Evolutionary conservation across 1,140 invertebrate species (phyloP).

Genomic region (Bilobella aurantiaca): DNA sequence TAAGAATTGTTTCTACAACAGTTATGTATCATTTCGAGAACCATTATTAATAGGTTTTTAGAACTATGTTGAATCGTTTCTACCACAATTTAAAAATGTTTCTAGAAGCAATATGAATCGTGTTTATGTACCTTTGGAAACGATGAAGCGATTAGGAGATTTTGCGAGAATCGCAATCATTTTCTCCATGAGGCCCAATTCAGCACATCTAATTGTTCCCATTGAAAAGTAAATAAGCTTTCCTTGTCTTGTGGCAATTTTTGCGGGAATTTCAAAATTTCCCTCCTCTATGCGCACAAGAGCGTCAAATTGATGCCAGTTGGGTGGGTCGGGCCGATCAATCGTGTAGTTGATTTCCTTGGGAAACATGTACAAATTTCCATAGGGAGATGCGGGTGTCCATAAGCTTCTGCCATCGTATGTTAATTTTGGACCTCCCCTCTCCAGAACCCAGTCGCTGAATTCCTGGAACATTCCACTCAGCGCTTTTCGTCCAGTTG

Average conservation of each 20-base stretch:
- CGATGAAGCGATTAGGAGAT: too few relatives aligned
- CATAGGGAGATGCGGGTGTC: background rate
- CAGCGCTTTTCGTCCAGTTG: background rate
- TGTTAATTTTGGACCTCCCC: background rate
- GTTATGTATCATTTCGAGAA: too few relatives aligned
- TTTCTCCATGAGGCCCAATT: too few relatives aligned
- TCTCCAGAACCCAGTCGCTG: background rate
- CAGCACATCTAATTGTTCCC: too few relatives aligned
- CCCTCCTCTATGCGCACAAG: background rate
- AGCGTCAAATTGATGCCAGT: background rate
- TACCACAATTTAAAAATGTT: too few relatives aligned
- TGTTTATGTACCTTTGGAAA: too few relatives aligned
- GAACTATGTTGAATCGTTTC: too few relatives aligned
- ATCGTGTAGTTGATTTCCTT: background rate
- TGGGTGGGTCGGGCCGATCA: background rate
- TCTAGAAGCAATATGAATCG: too few relatives aligned
- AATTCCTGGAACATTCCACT: background rate
- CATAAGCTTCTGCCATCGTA: background rate
- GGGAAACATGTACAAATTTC: constrained; percentile 8
- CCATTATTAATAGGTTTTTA: too few relatives aligned
- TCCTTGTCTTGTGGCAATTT: background rate
- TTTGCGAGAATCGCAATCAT: too few relatives aligned
- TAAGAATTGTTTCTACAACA: too few relatives aligned
- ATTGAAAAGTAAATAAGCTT: constrained; percentile 10
- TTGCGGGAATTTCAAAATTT: background rate